phyloP scores from a whole-genome alignment of 2,888 invertebrate species.

The Amphipyra tragopoginis region DNA sequence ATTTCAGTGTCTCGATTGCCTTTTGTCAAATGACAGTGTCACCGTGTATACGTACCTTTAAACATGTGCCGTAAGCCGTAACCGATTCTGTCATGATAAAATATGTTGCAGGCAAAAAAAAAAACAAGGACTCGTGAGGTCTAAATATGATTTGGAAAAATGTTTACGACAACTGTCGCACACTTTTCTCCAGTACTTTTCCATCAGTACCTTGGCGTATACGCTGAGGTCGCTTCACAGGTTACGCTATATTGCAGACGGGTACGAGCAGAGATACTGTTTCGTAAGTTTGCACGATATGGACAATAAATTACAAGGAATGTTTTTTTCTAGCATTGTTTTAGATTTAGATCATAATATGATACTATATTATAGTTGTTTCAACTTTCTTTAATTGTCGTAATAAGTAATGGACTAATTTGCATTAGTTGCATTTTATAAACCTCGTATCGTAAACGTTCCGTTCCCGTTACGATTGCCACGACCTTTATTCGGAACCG shows the following conservation, averaged over 20 bases:
- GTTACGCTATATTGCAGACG: conserved; percentile 24
- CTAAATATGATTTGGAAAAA: conserved; percentile 56
- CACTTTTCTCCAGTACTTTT: conserved; percentile 83
- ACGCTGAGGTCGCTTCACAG: conserved; percentile 48
- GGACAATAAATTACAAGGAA: no score
- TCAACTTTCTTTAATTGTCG: conserved; percentile 15
- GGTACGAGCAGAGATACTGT: conserved; percentile 1
- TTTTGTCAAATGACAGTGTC: no score
- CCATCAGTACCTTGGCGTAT: conserved; percentile 73
- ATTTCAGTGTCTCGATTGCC: no score
- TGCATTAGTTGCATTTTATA: no score
- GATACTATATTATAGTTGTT: no score
- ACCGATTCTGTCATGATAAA: neutral
- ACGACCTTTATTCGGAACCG: conserved; percentile 27
- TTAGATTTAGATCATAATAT: neutral
- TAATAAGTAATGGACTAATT: no score
- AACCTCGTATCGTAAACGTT: conserved; percentile 12
- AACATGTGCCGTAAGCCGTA: no score
- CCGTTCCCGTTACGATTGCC: conserved; percentile 15
- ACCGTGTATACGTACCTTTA: no score
- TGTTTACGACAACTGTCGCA: conserved; percentile 69
- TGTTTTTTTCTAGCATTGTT: no score
- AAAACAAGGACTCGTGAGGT: conserved; percentile 15
- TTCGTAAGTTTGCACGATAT: no score
- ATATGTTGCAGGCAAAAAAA: neutral